phyloP scores from a whole-genome alignment of 53 echinoderm and acorn worm species.

The Apostichopus leukothele region DNA sequence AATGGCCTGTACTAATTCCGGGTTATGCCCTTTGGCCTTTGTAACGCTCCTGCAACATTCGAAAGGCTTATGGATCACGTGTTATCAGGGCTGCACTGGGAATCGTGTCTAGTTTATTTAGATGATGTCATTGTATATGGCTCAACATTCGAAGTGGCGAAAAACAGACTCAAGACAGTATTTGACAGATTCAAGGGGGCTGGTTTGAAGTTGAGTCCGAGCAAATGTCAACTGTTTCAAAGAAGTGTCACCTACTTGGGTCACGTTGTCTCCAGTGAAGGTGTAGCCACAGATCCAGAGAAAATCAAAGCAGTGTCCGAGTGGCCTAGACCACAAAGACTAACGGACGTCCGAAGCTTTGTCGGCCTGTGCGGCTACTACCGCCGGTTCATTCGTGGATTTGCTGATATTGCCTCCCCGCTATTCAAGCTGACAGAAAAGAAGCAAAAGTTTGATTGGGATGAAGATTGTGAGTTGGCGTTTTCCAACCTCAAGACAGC shows the following conservation, averaged over 20 bases:
- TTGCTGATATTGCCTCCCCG: background rate
- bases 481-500: conserved; percentile 44
- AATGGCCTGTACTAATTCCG: background rate
- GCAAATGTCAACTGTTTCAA: conserved; percentile 48
- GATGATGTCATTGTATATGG: conserved; percentile 31
- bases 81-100: conserved; percentile 44
- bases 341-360: conserved; percentile 55
- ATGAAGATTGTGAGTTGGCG: conserved; percentile 37
- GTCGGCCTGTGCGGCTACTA: conserved; percentile 26
- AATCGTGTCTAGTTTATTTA: conserved; percentile 44
- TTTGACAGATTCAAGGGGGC: conserved; percentile 39
- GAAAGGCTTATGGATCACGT: conserved; percentile 57
- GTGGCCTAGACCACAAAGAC: conserved; percentile 43
- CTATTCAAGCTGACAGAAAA: background rate
- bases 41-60: conserved; percentile 30
- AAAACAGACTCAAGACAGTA: conserved; percentile 30
- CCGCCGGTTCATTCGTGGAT: conserved; percentile 3
- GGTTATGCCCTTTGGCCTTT: conserved; percentile 12
- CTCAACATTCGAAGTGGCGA: conserved; percentile 49
- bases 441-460: background rate
- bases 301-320: conserved; percentile 29
- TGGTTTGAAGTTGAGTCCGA: conserved; percentile 47
- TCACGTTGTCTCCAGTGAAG: conserved; percentile 47
- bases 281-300: conserved; percentile 50
- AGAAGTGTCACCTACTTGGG: conserved; percentile 44